phyloP scores from a whole-genome alignment of 2,113 vertebrate genomes.

The Recurvirostra avosetta region DNA sequence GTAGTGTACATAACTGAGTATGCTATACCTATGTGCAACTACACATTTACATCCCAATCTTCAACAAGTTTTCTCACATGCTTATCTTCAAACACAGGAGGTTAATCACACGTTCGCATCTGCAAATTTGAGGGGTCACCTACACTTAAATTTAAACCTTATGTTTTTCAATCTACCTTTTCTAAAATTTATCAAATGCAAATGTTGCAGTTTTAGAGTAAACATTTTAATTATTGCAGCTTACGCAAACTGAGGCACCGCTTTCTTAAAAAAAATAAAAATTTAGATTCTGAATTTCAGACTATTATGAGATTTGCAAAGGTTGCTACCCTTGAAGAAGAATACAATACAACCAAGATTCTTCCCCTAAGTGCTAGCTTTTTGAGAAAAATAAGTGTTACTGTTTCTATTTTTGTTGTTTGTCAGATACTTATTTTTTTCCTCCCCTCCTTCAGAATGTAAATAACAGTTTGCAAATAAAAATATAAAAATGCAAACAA shows the following conservation, averaged over 20 bases:
- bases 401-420: not conserved
- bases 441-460: accelerated
- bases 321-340: not conserved
- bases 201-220: not conserved
- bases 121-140: not conserved
- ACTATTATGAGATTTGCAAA: not conserved
- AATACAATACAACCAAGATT: not conserved
- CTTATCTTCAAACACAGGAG: not conserved
- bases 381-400: not conserved
- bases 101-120: not conserved
- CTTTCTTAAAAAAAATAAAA: not conserved
- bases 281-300: not conserved
- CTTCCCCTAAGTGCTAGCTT: not conserved
- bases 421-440: not conserved
- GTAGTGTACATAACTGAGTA: not conserved
- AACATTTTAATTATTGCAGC: not conserved
- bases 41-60: not conserved
- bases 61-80: not conserved
- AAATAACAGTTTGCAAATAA: not conserved
- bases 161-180: not conserved
- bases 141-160: not conserved
- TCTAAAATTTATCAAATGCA: not conserved
- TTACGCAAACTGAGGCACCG: not conserved
- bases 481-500: not conserved
- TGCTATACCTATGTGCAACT: not conserved